phyloP scores from a whole-genome alignment of 2,113 vertebrate species.

The Pedionomus torquatus region DNA sequence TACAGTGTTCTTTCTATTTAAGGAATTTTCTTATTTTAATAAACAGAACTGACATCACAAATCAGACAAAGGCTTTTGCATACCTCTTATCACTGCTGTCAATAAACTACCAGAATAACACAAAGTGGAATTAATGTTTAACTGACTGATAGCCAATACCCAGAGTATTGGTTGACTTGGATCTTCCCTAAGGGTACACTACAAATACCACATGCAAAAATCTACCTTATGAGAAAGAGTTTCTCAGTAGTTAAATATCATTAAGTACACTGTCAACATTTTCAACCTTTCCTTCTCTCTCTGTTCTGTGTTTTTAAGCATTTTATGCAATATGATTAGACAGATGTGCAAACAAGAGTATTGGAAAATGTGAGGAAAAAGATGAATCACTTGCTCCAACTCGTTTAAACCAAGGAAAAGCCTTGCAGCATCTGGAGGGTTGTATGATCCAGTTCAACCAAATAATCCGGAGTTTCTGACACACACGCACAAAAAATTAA shows the following conservation, averaged over 20 bases:
- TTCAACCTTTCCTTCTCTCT: background rate
- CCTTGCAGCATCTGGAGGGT: background rate
- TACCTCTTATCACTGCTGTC: background rate
- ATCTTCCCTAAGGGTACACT: background rate
- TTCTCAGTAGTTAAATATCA: constrained; percentile 5
- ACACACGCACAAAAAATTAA: background rate
- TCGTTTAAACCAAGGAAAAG: background rate
- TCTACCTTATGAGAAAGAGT: background rate
- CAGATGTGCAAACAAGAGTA: constrained; percentile 43
- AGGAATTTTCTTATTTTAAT: background rate
- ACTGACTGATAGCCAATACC: background rate
- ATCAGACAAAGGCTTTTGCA: background rate
- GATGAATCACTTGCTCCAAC: constrained; percentile 2
- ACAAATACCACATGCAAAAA: background rate
- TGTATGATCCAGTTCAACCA: background rate
- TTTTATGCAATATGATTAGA: constrained; percentile 18
- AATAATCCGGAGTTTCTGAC: background rate
- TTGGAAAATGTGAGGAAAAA: background rate
- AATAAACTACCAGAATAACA: background rate
- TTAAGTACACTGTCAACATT: background rate
- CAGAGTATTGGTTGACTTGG: background rate
- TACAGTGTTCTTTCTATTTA: background rate
- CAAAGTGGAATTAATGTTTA: background rate
- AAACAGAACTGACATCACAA: background rate
- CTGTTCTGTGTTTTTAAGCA: constrained; percentile 20